Percentiles rank a stretch among this genome's conserved stretches.
These are phyloP conservation scores for Hyphantria cunea DNA, from an alignment of 1,140 invertebrate genomes.

Conservation along the genomic window DNA sequence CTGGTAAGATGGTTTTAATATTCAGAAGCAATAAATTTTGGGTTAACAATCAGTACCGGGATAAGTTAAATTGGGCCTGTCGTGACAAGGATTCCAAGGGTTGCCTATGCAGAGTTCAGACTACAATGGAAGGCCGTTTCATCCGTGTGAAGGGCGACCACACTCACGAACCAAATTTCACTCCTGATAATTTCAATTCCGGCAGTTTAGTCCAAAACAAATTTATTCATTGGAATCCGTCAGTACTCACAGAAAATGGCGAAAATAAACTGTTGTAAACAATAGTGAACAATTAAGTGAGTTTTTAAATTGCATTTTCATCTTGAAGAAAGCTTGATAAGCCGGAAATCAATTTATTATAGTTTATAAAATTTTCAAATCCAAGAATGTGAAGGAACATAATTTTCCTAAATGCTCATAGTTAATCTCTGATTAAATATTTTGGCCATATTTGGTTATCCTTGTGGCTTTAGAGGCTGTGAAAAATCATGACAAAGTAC, in stretches of 20 bases:
- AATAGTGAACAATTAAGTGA: neutral
- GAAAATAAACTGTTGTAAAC: neutral
- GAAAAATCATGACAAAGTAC: slow-evolving; percentile 28
- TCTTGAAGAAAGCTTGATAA: neutral
- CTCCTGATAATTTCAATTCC: slow-evolving; percentile 58
- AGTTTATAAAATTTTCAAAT: neutral
- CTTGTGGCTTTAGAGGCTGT: slow-evolving; percentile 49
- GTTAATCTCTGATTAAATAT: neutral
- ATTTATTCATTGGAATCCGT: slow-evolving; percentile 36
- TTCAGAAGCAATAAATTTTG: slow-evolving; percentile 73
- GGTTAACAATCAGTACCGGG: slow-evolving; percentile 68
- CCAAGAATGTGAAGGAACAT: neutral
- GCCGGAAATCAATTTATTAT: neutral
- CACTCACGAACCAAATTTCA: slow-evolving; percentile 69
- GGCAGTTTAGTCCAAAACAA: slow-evolving; percentile 33
- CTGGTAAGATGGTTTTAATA: slow-evolving; percentile 74
- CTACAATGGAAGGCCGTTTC: slow-evolving; percentile 65
- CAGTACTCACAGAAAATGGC: slow-evolving; percentile 14
- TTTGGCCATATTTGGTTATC: slow-evolving; percentile 6
- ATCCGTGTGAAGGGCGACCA: slow-evolving; percentile 64
- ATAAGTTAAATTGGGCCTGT: slow-evolving; percentile 75
- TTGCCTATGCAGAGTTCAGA: slow-evolving; percentile 71
- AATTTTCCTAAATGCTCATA: neutral
- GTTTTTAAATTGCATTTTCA: no score
- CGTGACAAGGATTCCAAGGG: slow-evolving; percentile 68